A percentile compares a stretch with the other conserved stretches of the same genome.
phyloP scores from a whole-genome alignment of 2,888 invertebrate genomes.

The Sisyra terminalis region DNA sequence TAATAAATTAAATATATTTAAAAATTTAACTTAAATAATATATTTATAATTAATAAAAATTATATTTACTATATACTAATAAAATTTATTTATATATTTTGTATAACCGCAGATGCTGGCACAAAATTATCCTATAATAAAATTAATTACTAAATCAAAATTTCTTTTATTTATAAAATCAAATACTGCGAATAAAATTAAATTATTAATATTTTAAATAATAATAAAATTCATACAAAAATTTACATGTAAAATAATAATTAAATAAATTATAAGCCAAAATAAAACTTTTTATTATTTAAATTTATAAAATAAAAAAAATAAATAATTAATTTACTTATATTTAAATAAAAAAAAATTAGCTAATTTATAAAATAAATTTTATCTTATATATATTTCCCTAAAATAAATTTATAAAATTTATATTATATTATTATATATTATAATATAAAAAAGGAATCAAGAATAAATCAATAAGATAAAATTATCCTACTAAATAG shows the following conservation, averaged over 20 bases:
- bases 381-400: too few relatives aligned
- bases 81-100: conserved; percentile 38
- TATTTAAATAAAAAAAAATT: too few relatives aligned
- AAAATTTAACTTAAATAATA: conserved; percentile 40
- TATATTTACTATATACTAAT: conserved; percentile 27
- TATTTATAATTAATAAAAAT: conserved; percentile 24
- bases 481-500: too few relatives aligned
- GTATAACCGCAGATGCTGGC: conserved; percentile 57
- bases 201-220: conserved; percentile 28
- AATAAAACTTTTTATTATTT: conserved; percentile 28
- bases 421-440: background rate
- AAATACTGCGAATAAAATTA: conserved; percentile 27
- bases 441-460: too few relatives aligned
- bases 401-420: too few relatives aligned
- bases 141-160: conserved; percentile 40
- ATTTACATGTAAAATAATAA: conserved; percentile 38
- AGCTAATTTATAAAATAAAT: too few relatives aligned
- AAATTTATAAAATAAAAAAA: background rate
- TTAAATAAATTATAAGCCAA: conserved; percentile 30
- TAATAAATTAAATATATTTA: conserved; percentile 26
- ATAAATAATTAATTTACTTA: background rate
- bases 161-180: conserved; percentile 39
- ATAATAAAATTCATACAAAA: conserved; percentile 27
- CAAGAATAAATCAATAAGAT: too few relatives aligned
- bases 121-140: conserved; percentile 44